Base-by-base conservation (phyloP, 2,113 vertebrate genomes). In the Oreochromis aureus region DNA sequence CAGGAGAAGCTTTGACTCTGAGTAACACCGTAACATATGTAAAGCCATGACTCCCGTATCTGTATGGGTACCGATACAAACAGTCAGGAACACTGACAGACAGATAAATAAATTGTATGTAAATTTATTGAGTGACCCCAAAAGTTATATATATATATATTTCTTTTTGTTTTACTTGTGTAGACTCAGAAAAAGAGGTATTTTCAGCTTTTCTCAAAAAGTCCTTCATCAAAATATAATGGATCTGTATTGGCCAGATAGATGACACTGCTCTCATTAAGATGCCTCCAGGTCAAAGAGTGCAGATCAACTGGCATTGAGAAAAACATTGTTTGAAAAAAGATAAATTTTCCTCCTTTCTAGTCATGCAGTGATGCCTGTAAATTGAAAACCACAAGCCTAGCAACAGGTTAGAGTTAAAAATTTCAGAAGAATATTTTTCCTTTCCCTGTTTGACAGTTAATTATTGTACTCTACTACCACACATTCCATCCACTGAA, bases 41-140 rank as follows among this genome's bases (percentile, higher is more conserved):
- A 44, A 73, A 46, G 66, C 66, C 22, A 44, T 73, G 66, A 73
- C 66, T 71, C 39, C 1, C 6, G 6, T 46, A 73, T 46, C 66
- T 46, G 66, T 46, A 27, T 69, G 36, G 11, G 19, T 69, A 69
- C 8, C 19, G 63, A 39, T 12, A 69, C 19, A 69, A 69, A 71
- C 66, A 73, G 39, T 46, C 22, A 73, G 22, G 39, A 73, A 73
- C 66, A 73, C 39, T 73, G 66, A 71, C 39, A 71, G 39, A 71
- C 7, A 44, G 16, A 71, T 71, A 41, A 24, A 6, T 24, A 24
- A 44, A 44, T 44, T 71, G 39, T 27, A 44, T 73, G 7, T 73
- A 46, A 73, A 73, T 73, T 46, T 27, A 73, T 10, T 30, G 44
- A 76, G 69, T 1, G 4, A 9, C 41, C 44, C 71, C 16, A 51